Conservation (phyloP, 2,113 vertebrate genomes). For the Pseudopodoces humilis region DNA sequence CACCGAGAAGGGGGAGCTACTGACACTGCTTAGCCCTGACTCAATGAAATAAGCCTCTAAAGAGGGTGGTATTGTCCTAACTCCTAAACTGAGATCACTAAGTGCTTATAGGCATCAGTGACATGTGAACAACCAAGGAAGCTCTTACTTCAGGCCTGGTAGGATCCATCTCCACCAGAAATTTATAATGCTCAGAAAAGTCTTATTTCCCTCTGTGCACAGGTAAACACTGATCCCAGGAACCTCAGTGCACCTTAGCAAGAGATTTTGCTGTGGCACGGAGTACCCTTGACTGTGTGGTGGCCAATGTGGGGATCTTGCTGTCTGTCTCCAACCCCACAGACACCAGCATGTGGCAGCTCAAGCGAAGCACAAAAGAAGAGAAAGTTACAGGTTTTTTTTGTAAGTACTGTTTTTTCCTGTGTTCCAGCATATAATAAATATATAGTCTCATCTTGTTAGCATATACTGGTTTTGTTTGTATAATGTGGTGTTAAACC, state of each 20-base stretch:
- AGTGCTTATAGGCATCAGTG: background rate
- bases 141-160: background rate
- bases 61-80: background rate
- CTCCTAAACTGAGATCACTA: background rate
- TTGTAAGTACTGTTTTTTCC: background rate
- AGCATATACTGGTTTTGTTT: background rate
- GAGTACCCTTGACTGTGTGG: background rate
- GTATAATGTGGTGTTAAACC: background rate
- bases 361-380: background rate
- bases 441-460: background rate
- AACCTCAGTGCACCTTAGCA: background rate
- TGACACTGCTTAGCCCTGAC: rapidly evolving
- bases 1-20: background rate
- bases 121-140: background rate
- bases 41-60: background rate
- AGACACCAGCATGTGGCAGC: background rate
- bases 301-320: background rate
- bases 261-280: background rate
- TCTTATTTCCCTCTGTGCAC: background rate
- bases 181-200: background rate
- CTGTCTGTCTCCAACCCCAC: background rate
- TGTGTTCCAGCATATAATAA: background rate
- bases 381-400: background rate
- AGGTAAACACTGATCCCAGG: background rate
- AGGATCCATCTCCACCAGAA: background rate